Evolutionary conservation across 2,888 invertebrate species (phyloP), one percentile per base, ranked within the genome.

Genomic region (Leucophora obtusa): DNA sequence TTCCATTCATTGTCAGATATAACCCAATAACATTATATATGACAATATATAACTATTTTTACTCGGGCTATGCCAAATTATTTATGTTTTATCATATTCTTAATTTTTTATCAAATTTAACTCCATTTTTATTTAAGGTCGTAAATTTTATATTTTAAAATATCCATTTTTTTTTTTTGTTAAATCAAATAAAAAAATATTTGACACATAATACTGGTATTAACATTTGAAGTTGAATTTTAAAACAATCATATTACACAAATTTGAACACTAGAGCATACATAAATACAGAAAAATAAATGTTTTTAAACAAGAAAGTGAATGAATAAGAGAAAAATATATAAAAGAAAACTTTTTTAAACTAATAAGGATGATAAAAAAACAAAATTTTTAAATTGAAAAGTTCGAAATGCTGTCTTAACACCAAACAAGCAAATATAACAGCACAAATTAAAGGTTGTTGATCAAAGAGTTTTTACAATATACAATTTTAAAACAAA

Each of bases 301-400:
- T 38, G 4, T 38, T 38, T 10, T n/a, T 28, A 28, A 28, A 28
- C 28, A 14, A 63, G 7, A 53, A 18, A 65, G 11, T 38, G 38
- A 15, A 58, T 58, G 35, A 17, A 17, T 33, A 59, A 15, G 1
- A 59, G 7, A 35, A 38, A 70, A 38, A 60, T 50, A 50, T 59
- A 33, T 33, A 53, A 53, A 56, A 73, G n/a, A 35, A 38, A 38
- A 38, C 11, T 65, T 59, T 59, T 51, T 15, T 28, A 10, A 28
- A 14, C 74, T 71, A 79, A 79, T 58, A 68, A 77, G 68, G 78
- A 86, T 84, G 83, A 86, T 84, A 83, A 85, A 87, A 87, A 87
- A 85, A 83, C 83, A 54, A 60, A 85, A 83, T 11, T 15, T 70
- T 77, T 65, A 79, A 79, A 82, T 79, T 82, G 79, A 82, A 74